Evolutionary conservation across 2,797 vertebrate species (phyloP).

Genomic region (Eleutherodactylus coqui): DNA sequence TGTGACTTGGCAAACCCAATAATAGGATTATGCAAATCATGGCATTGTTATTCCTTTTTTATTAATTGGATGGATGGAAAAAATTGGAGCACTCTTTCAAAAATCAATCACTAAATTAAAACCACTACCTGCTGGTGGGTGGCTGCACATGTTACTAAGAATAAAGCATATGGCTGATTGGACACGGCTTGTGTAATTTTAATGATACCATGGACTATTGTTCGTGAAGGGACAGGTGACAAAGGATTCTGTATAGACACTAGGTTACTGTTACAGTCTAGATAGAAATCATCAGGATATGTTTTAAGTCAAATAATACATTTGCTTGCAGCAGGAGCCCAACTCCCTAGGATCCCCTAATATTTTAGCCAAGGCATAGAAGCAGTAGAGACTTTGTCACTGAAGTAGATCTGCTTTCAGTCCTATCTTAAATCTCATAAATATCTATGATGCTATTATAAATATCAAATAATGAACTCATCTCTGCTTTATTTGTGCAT

Average conservation of each 20-base stretch:
- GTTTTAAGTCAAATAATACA: too few species aligned
- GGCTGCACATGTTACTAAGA: background rate
- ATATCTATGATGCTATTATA: too few species aligned
- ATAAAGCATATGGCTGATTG: background rate
- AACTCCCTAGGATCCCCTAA: too few species aligned
- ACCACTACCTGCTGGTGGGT: background rate
- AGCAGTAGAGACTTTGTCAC: too few species aligned
- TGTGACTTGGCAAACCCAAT: background rate
- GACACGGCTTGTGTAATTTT: background rate
- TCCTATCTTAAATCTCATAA: too few species aligned
- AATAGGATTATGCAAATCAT: background rate
- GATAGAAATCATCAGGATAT: too few species aligned
- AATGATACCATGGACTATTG: background rate
- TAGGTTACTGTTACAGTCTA: background rate
- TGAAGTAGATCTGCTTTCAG: too few species aligned
- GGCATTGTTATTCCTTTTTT: background rate
- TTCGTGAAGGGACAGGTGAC: background rate
- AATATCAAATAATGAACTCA: too few species aligned
- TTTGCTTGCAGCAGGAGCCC: too few species aligned
- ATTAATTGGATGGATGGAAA: background rate
- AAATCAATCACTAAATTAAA: constrained; percentile 18
- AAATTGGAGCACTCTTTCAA: background rate
- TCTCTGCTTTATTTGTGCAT: too few species aligned
- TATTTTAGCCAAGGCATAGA: too few species aligned
- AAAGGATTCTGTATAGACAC: background rate